A percentile compares a stretch with the other conserved stretches of the same genome.
These are phyloP conservation scores for Melanogrammus aeglefinus DNA, from an alignment of 2,797 vertebrate species.

Conservation along the genomic window DNA sequence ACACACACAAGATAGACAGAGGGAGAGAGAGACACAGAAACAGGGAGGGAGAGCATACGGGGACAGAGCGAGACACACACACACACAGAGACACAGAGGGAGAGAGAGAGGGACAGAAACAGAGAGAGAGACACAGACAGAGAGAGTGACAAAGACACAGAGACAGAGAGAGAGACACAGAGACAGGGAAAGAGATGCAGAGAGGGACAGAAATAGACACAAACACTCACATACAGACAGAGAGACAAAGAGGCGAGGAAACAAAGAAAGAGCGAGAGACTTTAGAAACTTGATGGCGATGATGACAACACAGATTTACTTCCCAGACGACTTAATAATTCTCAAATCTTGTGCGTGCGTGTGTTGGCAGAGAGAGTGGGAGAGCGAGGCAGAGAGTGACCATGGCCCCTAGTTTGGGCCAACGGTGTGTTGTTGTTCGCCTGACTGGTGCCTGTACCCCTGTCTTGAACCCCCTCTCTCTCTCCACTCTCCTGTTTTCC, in stretches of 20 bases:
- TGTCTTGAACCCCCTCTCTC: neutral
- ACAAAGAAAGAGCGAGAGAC: neutral
- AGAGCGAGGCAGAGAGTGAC: neutral
- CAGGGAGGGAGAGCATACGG: no score
- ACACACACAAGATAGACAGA: neutral
- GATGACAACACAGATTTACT: neutral
- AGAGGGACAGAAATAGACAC: neutral
- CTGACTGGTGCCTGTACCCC: neutral
- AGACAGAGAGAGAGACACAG: neutral
- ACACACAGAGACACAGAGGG: no score
- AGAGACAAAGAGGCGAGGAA: neutral
- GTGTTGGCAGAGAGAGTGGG: neutral
- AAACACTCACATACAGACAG: neutral
- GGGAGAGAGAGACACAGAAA: no score
- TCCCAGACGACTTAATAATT: conserved; percentile 4
- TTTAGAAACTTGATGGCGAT: conserved; percentile 1
- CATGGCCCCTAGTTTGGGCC: neutral
- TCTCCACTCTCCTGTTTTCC: neutral
- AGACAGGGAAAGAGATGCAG: conserved; percentile 56
- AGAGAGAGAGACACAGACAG: neutral
- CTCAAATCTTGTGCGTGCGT: neutral
- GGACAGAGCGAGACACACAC: conserved; percentile 19
- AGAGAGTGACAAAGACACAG: no score
- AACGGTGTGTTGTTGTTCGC: neutral
- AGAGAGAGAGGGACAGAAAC: conserved; percentile 10